Evolutionary conservation across 2,888 invertebrate species (phyloP), one percentile per base, ranked within the genome.

Genomic region (Heteromurus nitidus): DNA sequence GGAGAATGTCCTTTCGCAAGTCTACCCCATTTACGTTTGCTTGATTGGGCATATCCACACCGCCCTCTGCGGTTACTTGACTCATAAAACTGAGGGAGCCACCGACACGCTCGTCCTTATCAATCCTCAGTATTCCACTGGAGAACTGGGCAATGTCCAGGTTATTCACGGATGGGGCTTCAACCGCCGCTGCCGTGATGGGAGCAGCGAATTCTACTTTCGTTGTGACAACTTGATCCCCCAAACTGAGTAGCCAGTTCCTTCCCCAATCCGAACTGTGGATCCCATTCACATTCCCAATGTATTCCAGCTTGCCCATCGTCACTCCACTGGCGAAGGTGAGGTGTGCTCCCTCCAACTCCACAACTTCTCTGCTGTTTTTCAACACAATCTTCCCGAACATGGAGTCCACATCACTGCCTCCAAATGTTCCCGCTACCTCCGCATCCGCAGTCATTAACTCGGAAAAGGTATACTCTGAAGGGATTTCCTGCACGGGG

Each of bases 21-120:
- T 84, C 64, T 5, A 77, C 60, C 3, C 82, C 82, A 36, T 86
- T 86, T 1, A 86, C 74, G 3, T 31, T 31, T 1, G 30, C 65
- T 13, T 69, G 50, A n/a, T 81, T 65, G 0, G 58, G 31, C 65
- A 70, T 64, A 0, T 0, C 30, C 1, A 83, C 55, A 18, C 80
- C 74, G 3, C 53, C 20, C 1, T 16, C 1, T 2, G 50, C 47
- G 3, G 42, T 68, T 2, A 75, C 62, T 7, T 30, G 2, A 26
- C 36, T 47, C 11, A 47, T 11, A 31, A 85, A 85, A 1, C 20
- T 55, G 11, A 70, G 50, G 1, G 42, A 30, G 18, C 26, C 28
- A 0, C 22, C 60, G 5, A 84, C 36, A 0, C 2, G 11, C n/a
- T 68, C 80, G 28, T 79, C 47, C 13, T 58, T 20, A 65, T 86